Evolutionary conservation across 2,888 invertebrate species (phyloP).

Genomic region (Platycheirus rosarum): DNA sequence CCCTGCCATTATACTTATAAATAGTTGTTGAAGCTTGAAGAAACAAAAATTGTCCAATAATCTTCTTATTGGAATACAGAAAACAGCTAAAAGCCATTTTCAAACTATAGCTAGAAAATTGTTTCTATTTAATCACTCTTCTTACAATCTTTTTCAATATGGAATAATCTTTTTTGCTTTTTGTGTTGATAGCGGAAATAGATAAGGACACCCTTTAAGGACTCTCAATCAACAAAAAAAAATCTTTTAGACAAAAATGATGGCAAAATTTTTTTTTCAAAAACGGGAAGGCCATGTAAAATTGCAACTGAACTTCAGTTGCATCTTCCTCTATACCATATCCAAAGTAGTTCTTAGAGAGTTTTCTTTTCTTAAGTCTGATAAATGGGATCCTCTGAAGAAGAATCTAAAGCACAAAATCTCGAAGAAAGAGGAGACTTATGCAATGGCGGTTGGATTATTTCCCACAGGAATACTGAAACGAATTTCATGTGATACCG

Average conservation of each 20-base stretch:
- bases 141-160: slow-evolving; percentile 15
- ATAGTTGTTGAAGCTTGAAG: too few relatives aligned
- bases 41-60: too few relatives aligned
- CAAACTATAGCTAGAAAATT: slow-evolving; percentile 39
- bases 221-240: slow-evolving; percentile 13
- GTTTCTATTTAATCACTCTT: slow-evolving; percentile 41
- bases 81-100: too few relatives aligned
- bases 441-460: background rate
- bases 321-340: slow-evolving; percentile 17
- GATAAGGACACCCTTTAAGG: slow-evolving; percentile 4
- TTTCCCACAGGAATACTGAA: slow-evolving; percentile 52
- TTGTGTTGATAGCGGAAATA: slow-evolving; percentile 30
- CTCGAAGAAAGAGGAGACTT: background rate
- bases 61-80: too few relatives aligned
- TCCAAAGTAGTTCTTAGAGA: background rate
- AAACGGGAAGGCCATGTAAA: background rate
- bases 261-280: too few relatives aligned
- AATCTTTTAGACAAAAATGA: background rate
- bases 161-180: slow-evolving; percentile 34
- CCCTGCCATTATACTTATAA: too few relatives aligned
- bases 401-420: background rate
- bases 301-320: slow-evolving; percentile 20
- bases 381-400: slow-evolving; percentile 38
- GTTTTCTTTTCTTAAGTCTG: slow-evolving; percentile 20
- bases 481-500: slow-evolving; percentile 48